Percentiles rank a stretch among this genome's conserved stretches.
phyloP scores from a whole-genome alignment of 1,140 invertebrate genomes.

The Pseudomyrmex pallidus region DNA sequence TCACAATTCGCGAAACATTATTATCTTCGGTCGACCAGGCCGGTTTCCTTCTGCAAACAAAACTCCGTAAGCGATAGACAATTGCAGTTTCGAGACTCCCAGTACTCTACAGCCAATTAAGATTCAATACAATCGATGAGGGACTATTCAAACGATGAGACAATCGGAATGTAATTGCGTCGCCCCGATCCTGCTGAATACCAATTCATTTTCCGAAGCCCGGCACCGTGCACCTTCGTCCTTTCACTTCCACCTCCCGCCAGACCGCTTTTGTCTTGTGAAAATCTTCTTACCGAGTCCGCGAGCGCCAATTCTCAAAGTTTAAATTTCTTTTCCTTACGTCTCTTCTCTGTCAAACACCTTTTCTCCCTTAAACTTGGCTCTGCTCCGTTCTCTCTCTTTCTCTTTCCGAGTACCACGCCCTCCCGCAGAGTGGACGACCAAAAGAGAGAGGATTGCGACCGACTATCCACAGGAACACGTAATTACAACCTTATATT shows the following conservation, averaged over 20 bases:
- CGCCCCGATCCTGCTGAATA: slow-evolving; percentile 78
- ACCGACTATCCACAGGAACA: slow-evolving; percentile 31
- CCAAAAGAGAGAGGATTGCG: background rate
- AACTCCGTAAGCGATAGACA: slow-evolving; percentile 76
- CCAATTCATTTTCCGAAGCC: slow-evolving; percentile 80
- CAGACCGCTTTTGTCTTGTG: slow-evolving; percentile 70
- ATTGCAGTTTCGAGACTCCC: slow-evolving; percentile 76
- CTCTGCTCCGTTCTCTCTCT: background rate
- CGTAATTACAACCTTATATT: slow-evolving; percentile 79
- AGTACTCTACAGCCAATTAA: slow-evolving; percentile 75
- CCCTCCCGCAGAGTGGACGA: background rate
- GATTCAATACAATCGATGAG: slow-evolving; percentile 79
- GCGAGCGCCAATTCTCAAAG: slow-evolving; percentile 52
- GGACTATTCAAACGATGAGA: slow-evolving; percentile 82
- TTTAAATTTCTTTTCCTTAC: slow-evolving; percentile 63
- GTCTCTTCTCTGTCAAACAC: slow-evolving; percentile 44
- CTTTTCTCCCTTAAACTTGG: slow-evolving; percentile 26
- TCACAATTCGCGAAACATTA: slow-evolving; percentile 55
- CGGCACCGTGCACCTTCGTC: slow-evolving; percentile 63
- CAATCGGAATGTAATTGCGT: slow-evolving; percentile 84
- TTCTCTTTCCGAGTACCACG: slow-evolving; percentile 11
- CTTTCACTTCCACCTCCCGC: slow-evolving; percentile 47
- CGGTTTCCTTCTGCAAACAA: slow-evolving; percentile 71
- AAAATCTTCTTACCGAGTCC: slow-evolving; percentile 68
- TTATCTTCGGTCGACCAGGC: slow-evolving; percentile 65